Base-by-base conservation (phyloP, 2,888 invertebrate species). In the Spicauda simplicius region DNA sequence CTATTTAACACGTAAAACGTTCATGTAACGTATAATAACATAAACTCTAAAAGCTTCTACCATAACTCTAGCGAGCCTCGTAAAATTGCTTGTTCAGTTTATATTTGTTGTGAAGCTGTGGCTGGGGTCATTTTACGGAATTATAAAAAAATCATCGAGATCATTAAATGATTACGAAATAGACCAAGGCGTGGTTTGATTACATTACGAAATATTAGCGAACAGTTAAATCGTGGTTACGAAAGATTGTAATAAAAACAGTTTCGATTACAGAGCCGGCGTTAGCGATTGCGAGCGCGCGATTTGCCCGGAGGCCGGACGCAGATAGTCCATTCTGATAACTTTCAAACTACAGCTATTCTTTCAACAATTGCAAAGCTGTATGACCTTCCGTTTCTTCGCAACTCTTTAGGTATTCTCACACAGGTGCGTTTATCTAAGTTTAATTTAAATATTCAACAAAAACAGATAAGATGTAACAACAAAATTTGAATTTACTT, bases 11-110 rank as follows among this genome's bases (percentile, higher is more conserved):
- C 65, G 59, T 16, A 30, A 56, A 63, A 55, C 63, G 60, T 66
- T 60, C 55, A 66, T 19, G 66, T 19, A 18, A 33, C 48, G 60
- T 66, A 60, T 66, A 66, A 60, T 41, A 41, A 53, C 53, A 53
- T 33, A 58, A 52, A 58, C 58, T 37, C 37, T 37, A 20, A 50
- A 65, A 59, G 56, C 50, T 33, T 41, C 56, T 18, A 18, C 45
- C 25, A 56, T 48, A 18, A 61, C 60, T 60, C 45, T 37, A 18
- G 20, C 18, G 20, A 55, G 18, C 25, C 55, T 66, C 66, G 37
- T 66, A 66, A 60, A 60, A 56, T 64, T 56, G 55, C 56, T 56
- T 50, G 56, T 61, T 52, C 52, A 61, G 50, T 45, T 56, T 63
- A 48, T 55, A 50, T 56, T 45, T 53, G 53, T 54, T 18, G 30